A percentile compares a stretch with the other conserved stretches of the same genome.
phyloP scores from a whole-genome alignment of 2,113 vertebrate genomes.

The Phyllostomus discolor region DNA sequence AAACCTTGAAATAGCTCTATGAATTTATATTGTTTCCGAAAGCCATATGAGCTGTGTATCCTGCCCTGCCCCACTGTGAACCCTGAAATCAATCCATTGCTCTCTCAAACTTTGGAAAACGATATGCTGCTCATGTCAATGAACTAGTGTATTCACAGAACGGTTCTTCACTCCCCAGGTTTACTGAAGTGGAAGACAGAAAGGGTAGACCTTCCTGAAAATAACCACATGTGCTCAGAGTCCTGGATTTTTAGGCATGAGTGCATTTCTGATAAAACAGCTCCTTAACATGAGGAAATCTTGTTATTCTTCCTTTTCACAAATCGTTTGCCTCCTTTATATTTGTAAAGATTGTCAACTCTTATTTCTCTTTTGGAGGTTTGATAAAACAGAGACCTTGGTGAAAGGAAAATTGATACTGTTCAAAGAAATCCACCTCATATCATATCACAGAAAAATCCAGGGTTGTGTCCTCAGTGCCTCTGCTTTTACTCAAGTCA shows the following conservation, averaged over 20 bases:
- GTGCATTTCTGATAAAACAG: not conserved
- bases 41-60: conserved; percentile 5
- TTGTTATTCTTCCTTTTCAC: not conserved
- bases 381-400: not conserved
- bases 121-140: conserved; percentile 1
- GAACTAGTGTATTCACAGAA: conserved; percentile 14
- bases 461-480: not conserved
- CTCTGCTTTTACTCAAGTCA: not conserved
- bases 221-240: not conserved
- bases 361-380: not conserved
- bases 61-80: conserved; percentile 32
- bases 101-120: conserved; percentile 60
- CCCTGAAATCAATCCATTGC: conserved; percentile 60
- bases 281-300: not conserved
- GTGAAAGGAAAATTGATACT: not conserved
- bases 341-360: conserved; percentile 17
- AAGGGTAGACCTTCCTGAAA: conserved; percentile 2
- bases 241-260: not conserved
- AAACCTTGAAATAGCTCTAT: conserved; percentile 62
- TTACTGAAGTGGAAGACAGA: conserved; percentile 26
- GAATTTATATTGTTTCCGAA: conserved; percentile 66
- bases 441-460: not conserved
- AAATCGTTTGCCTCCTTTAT: not conserved
- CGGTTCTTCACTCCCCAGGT: conserved; percentile 17
- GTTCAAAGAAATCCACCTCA: not conserved